A percentile compares a stretch with the other conserved stretches of the same genome.
Evolutionary conservation across 2,888 invertebrate genomes (phyloP).

Genomic region (Troides aeacus): DNA sequence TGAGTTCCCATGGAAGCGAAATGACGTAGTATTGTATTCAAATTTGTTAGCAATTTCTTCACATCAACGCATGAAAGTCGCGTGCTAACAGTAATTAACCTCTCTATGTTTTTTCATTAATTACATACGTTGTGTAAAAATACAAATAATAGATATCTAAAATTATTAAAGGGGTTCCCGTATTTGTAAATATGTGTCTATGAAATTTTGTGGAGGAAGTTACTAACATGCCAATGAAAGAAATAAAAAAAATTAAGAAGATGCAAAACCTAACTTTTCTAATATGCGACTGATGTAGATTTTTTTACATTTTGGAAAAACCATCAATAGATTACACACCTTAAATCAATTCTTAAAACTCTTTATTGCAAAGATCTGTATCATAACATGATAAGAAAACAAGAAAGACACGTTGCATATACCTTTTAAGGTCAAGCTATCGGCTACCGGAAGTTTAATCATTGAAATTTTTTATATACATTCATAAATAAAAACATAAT

Average conservation of each 20-base stretch:
- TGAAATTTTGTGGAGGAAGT: not conserved
- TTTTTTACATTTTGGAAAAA: no score
- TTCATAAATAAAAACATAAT: not conserved
- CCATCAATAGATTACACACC: no score
- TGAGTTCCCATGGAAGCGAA: conserved; percentile 1
- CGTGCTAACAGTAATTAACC: not conserved
- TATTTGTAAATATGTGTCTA: not conserved
- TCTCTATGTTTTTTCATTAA: not conserved
- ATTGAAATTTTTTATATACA: not conserved
- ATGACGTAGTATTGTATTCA: not conserved
- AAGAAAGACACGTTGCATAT: not conserved
- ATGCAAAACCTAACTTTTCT: no score
- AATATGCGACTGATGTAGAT: no score
- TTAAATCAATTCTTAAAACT: no score
- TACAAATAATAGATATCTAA: not conserved
- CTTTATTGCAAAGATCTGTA: no score
- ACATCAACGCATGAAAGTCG: not conserved
- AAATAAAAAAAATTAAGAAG: no score
- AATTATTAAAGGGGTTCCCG: not conserved
- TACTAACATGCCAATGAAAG: not conserved
- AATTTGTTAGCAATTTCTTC: not conserved
- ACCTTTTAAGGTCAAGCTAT: no score
- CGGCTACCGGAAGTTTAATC: not conserved
- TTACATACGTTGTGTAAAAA: not conserved
- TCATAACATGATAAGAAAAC: no score